phyloP scores from a whole-genome alignment of 23 tunicate genomes.

The Diplosoma virens region DNA sequence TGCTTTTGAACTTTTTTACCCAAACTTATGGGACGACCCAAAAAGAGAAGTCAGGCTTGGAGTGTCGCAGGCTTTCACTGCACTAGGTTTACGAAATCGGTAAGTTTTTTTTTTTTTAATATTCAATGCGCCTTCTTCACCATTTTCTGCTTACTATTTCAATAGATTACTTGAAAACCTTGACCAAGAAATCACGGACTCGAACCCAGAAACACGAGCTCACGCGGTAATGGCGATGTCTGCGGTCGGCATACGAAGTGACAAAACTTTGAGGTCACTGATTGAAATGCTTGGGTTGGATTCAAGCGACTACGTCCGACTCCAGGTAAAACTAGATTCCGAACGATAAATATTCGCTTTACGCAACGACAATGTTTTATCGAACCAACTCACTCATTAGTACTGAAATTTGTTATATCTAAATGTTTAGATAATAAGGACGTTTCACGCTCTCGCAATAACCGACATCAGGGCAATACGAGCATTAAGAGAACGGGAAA shows the following conservation, averaged over 20 bases:
- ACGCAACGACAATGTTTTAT: not conserved
- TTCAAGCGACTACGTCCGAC: slow-evolving; percentile 83
- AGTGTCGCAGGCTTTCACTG: slow-evolving; percentile 77
- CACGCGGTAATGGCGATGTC: slow-evolving; percentile 91
- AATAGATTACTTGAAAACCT: slow-evolving; percentile 64
- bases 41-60: slow-evolving; percentile 80
- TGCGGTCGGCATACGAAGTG: slow-evolving; percentile 68
- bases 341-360: no score
- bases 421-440: slow-evolving; percentile 50
- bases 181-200: slow-evolving; percentile 33
- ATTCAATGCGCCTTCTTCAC: no score
- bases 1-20: slow-evolving; percentile 33
- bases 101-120: not conserved
- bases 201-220: slow-evolving; percentile 64
- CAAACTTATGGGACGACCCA: slow-evolving; percentile 83
- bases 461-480: slow-evolving; percentile 81
- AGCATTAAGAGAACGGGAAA: slow-evolving; percentile 74
- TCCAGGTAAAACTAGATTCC: no score
- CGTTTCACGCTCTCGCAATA: slow-evolving; percentile 66
- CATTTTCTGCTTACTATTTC: no score
- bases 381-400: no score
- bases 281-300: slow-evolving; percentile 87
- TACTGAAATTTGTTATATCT: not conserved
- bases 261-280: slow-evolving; percentile 62
- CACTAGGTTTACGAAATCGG: slow-evolving; percentile 76